Evolutionary conservation across 2,888 invertebrate species (phyloP).

Genomic region (Drosophila prolongata): DNA sequence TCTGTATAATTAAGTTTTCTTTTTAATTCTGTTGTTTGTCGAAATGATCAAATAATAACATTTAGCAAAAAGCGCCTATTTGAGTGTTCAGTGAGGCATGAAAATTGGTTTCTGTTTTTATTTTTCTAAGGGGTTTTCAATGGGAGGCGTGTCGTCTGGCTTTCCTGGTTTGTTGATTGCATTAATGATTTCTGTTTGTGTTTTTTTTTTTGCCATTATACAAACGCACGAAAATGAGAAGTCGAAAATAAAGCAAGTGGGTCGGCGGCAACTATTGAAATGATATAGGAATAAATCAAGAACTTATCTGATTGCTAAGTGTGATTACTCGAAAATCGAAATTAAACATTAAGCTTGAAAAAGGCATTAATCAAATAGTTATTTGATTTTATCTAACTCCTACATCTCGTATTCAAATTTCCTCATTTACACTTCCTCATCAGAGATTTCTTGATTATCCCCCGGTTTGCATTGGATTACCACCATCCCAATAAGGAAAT

Average conservation of each 20-base stretch:
- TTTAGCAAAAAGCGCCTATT: conserved; percentile 68
- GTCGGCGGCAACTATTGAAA: neutral
- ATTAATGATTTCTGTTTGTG: conserved; percentile 24
- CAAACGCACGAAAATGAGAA: conserved; percentile 15
- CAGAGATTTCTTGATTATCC: neutral
- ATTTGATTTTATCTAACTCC: conserved; percentile 1
- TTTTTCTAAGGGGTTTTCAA: conserved; percentile 11
- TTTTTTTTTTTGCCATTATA: conserved; percentile 10
- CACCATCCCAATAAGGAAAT: conserved; percentile 49
- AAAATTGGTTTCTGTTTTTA: conserved; percentile 53
- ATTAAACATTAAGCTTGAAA: too few relatives aligned
- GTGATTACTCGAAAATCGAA: too few relatives aligned
- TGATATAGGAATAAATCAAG: neutral
- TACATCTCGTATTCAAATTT: conserved; percentile 6
- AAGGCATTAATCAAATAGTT: neutral
- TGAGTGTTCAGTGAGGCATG: conserved; percentile 67
- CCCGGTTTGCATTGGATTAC: neutral
- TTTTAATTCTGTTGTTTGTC: conserved; percentile 42
- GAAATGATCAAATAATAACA: conserved; percentile 60
- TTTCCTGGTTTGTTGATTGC: conserved; percentile 34
- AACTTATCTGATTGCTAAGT: neutral
- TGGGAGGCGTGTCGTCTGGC: conserved; percentile 28
- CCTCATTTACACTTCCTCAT: conserved; percentile 17
- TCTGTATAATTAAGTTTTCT: conserved; percentile 38
- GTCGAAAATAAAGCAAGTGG: conserved; percentile 3